phyloP scores from a whole-genome alignment of 2,888 invertebrate species.

The Epsilonema sp. region DNA sequence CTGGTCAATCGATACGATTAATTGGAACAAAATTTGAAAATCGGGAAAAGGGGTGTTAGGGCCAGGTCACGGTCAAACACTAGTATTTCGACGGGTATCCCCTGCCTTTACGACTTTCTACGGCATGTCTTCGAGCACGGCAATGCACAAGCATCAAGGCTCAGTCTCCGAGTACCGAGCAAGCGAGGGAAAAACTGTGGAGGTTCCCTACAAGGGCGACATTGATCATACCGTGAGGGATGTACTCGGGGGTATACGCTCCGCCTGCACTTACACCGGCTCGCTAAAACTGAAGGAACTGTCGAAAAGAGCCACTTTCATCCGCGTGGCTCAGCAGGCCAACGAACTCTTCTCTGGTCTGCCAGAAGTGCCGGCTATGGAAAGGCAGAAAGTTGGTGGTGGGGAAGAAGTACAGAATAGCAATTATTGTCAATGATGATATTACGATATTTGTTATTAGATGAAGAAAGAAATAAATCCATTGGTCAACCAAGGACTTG shows the following conservation, averaged over 20 bases:
- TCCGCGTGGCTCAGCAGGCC: slow-evolving; percentile 67
- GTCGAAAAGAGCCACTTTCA: slow-evolving; percentile 67
- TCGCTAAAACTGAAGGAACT: slow-evolving; percentile 60
- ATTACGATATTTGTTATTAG: too few relatives aligned
- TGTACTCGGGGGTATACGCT: slow-evolving; percentile 60
- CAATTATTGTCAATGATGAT: too few relatives aligned
- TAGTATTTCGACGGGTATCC: too few relatives aligned
- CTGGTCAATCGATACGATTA: too few relatives aligned
- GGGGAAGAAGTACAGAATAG: too few relatives aligned
- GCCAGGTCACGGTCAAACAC: too few relatives aligned
- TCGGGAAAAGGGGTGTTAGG: too few relatives aligned
- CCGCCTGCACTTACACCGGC: slow-evolving; percentile 79
- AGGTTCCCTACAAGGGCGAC: slow-evolving; percentile 63
- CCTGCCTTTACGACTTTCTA: slow-evolving; percentile 72
- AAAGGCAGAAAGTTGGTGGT: too few relatives aligned
- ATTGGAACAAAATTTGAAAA: too few relatives aligned
- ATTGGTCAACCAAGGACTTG: too few relatives aligned
- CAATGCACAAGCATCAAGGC: slow-evolving; percentile 68
- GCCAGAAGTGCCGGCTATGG: too few relatives aligned
- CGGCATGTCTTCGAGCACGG: slow-evolving; percentile 72
- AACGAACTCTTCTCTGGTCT: slow-evolving; percentile 43
- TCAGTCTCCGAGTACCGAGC: slow-evolving; percentile 47
- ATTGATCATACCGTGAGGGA: slow-evolving; percentile 56
- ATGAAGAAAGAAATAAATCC: too few relatives aligned
- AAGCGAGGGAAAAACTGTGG: slow-evolving; percentile 74